phyloP scores from a whole-genome alignment of 2,113 vertebrate genomes.

The Ovis canadensis region DNA sequence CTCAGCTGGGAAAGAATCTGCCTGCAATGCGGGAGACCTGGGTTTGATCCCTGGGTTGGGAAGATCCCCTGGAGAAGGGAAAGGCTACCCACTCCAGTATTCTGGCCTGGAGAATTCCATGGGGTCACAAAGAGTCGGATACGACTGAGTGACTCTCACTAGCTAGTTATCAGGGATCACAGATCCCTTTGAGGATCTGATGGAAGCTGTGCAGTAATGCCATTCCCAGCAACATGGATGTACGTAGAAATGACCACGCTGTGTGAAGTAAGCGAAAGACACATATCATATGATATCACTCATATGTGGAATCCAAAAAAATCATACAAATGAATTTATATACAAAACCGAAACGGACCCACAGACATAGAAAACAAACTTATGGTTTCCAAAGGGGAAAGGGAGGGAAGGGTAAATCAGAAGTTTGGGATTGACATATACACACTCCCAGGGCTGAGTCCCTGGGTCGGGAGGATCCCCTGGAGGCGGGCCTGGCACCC shows the following conservation, averaged over 20 bases:
- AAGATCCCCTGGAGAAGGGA: background rate
- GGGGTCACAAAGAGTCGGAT: background rate
- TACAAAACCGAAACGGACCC: background rate
- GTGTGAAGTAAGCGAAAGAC: background rate
- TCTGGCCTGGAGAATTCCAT: background rate
- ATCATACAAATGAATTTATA: background rate
- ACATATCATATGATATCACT: background rate
- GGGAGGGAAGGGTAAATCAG: background rate
- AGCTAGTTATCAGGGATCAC: background rate
- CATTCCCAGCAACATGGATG: background rate
- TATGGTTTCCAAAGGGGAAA: background rate
- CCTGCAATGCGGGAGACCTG: background rate
- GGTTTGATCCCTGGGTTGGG: background rate
- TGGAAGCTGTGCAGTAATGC: background rate
- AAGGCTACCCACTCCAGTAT: background rate
- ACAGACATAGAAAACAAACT: background rate
- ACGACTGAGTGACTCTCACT: background rate
- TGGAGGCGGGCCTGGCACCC: background rate
- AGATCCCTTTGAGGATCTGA: background rate
- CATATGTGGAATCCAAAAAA: background rate
- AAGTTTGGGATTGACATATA: rapidly evolving
- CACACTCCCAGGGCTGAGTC: rapidly evolving
- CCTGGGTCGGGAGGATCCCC: background rate
- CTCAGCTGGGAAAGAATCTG: background rate
- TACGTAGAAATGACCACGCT: rapidly evolving